A percentile compares a stretch with the other conserved stretches of the same genome.
Conservation (phyloP, 2,888 invertebrate species). For the Pasiphila rectangulata region DNA sequence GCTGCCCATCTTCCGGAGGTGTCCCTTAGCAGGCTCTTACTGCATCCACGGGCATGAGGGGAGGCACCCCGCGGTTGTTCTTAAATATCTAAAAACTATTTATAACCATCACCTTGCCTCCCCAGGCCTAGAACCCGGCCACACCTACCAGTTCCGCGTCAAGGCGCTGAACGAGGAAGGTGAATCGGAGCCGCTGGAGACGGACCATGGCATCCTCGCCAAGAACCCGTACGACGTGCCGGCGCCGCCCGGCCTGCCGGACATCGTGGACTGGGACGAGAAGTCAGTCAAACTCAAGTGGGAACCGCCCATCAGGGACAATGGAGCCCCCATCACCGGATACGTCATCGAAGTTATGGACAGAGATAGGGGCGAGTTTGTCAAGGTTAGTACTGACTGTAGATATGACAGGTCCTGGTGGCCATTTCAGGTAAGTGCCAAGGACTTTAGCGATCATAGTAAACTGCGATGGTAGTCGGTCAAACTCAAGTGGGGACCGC, state of each 20-base stretch:
- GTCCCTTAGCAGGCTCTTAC: no score
- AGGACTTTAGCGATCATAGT: conserved; percentile 93
- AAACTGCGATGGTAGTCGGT: conserved; percentile 94
- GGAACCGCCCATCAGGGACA: conserved; percentile 94
- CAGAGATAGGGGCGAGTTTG: conserved; percentile 90
- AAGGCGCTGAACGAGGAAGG: conserved; percentile 98
- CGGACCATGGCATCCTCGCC: conserved; percentile 92
- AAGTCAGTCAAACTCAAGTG: conserved; percentile 94
- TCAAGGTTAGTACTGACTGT: conserved; percentile 83
- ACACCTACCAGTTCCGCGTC: conserved; percentile 98
- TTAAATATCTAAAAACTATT: no score
- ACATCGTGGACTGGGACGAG: conserved; percentile 94
- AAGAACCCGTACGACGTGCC: conserved; percentile 98
- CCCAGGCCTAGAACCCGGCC: conserved; percentile 93
- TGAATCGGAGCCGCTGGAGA: conserved; percentile 96
- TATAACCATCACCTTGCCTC: no score
- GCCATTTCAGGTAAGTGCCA: no score
- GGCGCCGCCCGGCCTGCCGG: conserved; percentile 93
- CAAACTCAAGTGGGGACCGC: conserved; percentile 94
- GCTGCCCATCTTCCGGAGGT: no score
- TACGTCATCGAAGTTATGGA: conserved; percentile 96
- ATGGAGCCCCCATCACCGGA: conserved; percentile 95
- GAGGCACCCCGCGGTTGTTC: no score
- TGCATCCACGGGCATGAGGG: no score
- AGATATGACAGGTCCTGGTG: no score